phyloP scores from a whole-genome alignment of 2,113 vertebrate genomes.

The Eulemur rufifrons region DNA sequence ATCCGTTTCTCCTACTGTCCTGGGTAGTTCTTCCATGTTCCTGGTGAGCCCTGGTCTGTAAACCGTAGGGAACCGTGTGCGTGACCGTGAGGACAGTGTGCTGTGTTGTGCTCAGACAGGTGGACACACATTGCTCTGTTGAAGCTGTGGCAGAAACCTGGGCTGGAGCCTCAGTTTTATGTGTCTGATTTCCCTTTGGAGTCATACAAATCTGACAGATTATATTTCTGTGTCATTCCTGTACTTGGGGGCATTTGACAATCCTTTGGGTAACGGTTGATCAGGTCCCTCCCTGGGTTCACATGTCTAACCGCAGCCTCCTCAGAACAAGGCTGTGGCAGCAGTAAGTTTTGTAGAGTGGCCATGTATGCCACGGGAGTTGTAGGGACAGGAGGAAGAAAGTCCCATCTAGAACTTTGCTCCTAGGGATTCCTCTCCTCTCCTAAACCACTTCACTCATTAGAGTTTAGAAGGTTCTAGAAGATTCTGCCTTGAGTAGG shows the following conservation, averaged over 20 bases:
- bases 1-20: background rate
- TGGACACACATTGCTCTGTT: background rate
- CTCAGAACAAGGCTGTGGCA: background rate
- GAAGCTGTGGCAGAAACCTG: background rate
- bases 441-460: background rate
- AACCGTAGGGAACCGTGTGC: too few species aligned
- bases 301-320: background rate
- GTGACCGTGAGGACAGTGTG: background rate
- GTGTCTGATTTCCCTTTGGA: background rate
- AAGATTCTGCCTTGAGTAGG: background rate
- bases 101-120: background rate
- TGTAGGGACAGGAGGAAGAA: background rate
- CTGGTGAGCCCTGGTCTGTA: background rate
- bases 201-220: background rate
- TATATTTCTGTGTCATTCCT: background rate
- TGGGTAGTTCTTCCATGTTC: background rate
- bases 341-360: background rate
- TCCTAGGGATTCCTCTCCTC: background rate
- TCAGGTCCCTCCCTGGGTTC: background rate
- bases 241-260: background rate
- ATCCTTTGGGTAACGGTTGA: background rate
- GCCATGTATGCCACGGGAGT: accelerated
- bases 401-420: background rate
- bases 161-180: background rate
- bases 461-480: background rate